These are phyloP conservation scores for Artibeus lituratus DNA, from an alignment of 2,797 vertebrate species.

Conservation along the genomic window DNA sequence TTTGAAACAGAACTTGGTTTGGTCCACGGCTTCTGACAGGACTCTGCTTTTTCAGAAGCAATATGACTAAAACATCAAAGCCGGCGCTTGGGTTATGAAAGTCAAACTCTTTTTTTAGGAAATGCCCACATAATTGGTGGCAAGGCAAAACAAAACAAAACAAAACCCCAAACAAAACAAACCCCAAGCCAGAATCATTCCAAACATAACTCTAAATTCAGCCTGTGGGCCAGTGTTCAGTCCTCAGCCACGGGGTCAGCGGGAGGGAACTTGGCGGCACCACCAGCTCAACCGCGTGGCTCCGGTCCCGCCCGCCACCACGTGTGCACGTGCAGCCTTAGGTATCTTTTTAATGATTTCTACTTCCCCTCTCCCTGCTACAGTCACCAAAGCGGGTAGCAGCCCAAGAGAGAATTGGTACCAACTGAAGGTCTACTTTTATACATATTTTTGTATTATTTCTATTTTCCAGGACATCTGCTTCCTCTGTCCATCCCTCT, in stretches of 20 bases:
- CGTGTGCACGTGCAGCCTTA: neutral
- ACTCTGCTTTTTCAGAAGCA: neutral
- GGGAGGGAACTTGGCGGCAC: neutral
- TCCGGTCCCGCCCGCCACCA: neutral
- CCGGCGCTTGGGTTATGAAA: neutral
- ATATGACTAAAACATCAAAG: neutral
- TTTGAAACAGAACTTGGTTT: conserved; percentile 1
- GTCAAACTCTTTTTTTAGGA: conserved; percentile 7
- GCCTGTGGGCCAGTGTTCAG: neutral
- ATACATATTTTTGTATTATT: neutral
- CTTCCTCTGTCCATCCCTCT: neutral
- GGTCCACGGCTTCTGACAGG: neutral
- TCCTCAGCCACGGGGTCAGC: neutral
- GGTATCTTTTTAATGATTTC: neutral
- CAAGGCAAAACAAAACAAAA: neutral
- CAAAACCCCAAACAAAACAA: neutral
- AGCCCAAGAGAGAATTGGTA: neutral
- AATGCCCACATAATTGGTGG: neutral
- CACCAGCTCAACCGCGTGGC: neutral
- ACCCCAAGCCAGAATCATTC: neutral
- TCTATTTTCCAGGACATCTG: neutral
- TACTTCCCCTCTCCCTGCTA: neutral
- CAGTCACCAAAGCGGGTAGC: neutral
- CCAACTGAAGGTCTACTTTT: neutral
- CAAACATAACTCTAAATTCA: neutral